Evolutionary conservation across 1,140 invertebrate species (phyloP), one percentile per base, ranked within the genome.

Genomic region (Drosophila pachea): DNA sequence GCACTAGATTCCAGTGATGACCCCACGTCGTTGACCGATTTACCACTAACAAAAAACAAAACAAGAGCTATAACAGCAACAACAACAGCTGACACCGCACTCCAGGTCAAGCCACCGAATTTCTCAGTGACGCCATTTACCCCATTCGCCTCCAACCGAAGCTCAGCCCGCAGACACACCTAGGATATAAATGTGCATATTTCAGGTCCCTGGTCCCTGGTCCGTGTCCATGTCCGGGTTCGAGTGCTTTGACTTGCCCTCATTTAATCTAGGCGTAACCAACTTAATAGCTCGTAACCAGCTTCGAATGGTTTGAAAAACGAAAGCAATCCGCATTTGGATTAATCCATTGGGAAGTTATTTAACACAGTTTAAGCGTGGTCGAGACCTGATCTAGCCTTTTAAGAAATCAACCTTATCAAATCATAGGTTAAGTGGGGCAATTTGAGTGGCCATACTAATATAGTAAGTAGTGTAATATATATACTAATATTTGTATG

Each of bases 1-100:
- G 69, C 60, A 69, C 70, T 73, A 74, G 64, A 74, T 73, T 68
- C 73, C 69, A 66, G 42, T 49, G 68, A 64, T 48, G 61, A 53
- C 68, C 68, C 63, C 61, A 64, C 61, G 52, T 65, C 22, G 61
- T 52, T 69, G 55, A 71, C 68, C 55, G 68, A 71, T 60, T 66
- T 71, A 66, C 68, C 42, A 54, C 55, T 56, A 43, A 42, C 4
- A 31, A 40, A 16, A n/a, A 8, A 11, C 33, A 52, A 29, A 33
- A 50, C 52, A 54, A 56, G 32, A 59, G 33, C 12, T 32, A 4
- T 12, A 36, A 49, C 36, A 38, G n/a, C 40, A 12, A 43, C 40
- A n/a, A 12, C 4, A 42, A 12, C 40, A 43, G 12, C 63, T 49
- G 55, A 58, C 55, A 36, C 7, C 14, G 40, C 48, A 8, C 49